These are phyloP conservation scores for Grantiella picta DNA, from an alignment of 2,113 vertebrate genomes.

Conservation along the genomic window DNA sequence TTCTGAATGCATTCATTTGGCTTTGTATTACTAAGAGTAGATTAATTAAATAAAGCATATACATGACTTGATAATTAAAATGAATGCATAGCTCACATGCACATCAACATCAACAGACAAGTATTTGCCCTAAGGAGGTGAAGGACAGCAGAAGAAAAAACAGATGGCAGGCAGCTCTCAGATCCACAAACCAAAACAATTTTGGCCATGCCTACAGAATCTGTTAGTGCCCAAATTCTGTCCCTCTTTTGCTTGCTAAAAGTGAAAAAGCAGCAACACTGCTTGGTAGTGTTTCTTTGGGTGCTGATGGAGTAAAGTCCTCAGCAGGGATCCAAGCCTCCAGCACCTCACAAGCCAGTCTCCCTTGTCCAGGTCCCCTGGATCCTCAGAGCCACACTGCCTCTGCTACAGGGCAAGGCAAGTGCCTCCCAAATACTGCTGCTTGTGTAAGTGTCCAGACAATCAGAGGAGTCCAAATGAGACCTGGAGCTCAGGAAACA, in stretches of 20 bases:
- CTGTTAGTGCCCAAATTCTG: neutral
- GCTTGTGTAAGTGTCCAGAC: rapidly evolving
- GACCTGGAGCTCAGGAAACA: neutral
- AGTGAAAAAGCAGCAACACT: neutral
- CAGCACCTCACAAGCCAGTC: neutral
- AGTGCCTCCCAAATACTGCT: neutral
- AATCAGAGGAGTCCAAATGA: rapidly evolving
- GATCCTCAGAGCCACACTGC: neutral
- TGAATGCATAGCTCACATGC: neutral
- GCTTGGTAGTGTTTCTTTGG: neutral
- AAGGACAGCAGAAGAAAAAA: neutral
- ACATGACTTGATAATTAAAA: neutral
- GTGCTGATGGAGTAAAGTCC: neutral
- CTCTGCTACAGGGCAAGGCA: neutral
- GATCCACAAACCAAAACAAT: neutral
- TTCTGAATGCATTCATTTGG: neutral
- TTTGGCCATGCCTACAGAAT: neutral
- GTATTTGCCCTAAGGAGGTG: neutral
- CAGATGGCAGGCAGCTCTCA: neutral
- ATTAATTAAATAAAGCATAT: neutral
- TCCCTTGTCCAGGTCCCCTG: neutral
- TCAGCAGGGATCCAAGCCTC: neutral
- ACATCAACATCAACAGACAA: neutral
- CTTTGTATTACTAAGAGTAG: neutral
- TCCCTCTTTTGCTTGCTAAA: neutral